Base-by-base conservation (phyloP, 64 coral and sea anemone genomes). In the Pocillopora damicornis region DNA sequence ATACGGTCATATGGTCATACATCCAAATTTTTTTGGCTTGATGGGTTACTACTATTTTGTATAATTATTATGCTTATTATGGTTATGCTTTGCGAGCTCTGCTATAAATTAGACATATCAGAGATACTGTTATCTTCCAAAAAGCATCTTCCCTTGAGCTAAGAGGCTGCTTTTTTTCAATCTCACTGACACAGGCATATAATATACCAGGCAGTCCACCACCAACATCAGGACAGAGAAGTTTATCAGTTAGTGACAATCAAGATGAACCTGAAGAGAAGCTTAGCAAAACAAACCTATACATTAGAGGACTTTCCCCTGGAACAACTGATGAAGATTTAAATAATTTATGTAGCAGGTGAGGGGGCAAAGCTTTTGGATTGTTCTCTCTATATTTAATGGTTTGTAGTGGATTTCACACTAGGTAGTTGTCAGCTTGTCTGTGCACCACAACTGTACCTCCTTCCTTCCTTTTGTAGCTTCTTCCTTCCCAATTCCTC, bases 301-400 rank as follows among this genome's bases (percentile, higher is more conserved):
- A 99, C 79, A 99, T 99, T 76, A 80, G 97, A 86, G 97, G 97
- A 18, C 93, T 99, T 64, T 93, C 94, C 76, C 90, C 93, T 30
- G 89, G 87, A 68, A 99, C 97, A 30, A 99, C 97, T 56, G 97
- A 99, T 93, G 97, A 99, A 60, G 97, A 99, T 73, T 99, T 99
- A 90, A 94, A 93, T 88, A 90, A 88, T 83, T 86, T 99, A 93
- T 99, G 97, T 65, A 86, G 89, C 81, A 95, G 91, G 97, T 99
- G 73, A 86, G 93, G 37, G 13, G 20, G 5, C 67, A 11, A 10
- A 34, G 23, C 69, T 59, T 87, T 20, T 12, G n/a, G 59, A 75
- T 7, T 51, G 42, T 51, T 2, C 42, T 51, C 42, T 51, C 2
- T 51, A 4, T 51, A 51, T 51, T 4, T 51, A 4, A 4, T 51